Evolutionary conservation across 1,140 invertebrate genomes (phyloP).

Genomic region (Papilio glaucus): DNA sequence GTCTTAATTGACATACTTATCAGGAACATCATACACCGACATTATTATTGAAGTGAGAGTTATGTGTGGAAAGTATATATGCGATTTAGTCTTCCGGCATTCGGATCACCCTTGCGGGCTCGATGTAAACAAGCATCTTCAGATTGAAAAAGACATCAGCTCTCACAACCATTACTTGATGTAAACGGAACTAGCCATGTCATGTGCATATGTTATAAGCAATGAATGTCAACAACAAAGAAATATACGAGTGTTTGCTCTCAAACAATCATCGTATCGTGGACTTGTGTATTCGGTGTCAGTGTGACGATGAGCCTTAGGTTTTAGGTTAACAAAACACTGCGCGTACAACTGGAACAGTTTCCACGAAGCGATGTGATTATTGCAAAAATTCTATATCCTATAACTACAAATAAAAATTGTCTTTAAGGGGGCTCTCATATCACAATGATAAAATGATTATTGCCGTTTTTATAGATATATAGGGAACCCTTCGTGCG

Average conservation of each 20-base stretch:
- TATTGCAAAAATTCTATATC: too few relatives aligned
- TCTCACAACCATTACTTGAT: not conserved
- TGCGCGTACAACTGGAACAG: not conserved
- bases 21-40: too few relatives aligned
- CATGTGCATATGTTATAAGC: slow-evolving; percentile 4
- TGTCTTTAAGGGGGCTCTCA: too few relatives aligned
- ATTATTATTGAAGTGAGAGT: too few relatives aligned
- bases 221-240: slow-evolving; percentile 30
- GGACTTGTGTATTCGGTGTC: slow-evolving; percentile 25
- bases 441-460: too few relatives aligned
- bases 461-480: too few relatives aligned
- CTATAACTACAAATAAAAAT: too few relatives aligned
- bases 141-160: not conserved
- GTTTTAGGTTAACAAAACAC: slow-evolving; percentile 34
- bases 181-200: slow-evolving; percentile 6
- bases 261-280: slow-evolving; percentile 28
- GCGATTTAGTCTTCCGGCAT: too few relatives aligned
- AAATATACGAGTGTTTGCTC: slow-evolving; percentile 28
- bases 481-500: too few relatives aligned
- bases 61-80: too few relatives aligned
- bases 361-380: slow-evolving; percentile 24
- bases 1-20: too few relatives aligned
- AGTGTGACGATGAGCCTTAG: slow-evolving; percentile 18
- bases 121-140: not conserved
- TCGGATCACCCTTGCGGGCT: not conserved